Evolutionary conservation across 2,888 invertebrate genomes (phyloP).

Genomic region (Hetaerina titia): DNA sequence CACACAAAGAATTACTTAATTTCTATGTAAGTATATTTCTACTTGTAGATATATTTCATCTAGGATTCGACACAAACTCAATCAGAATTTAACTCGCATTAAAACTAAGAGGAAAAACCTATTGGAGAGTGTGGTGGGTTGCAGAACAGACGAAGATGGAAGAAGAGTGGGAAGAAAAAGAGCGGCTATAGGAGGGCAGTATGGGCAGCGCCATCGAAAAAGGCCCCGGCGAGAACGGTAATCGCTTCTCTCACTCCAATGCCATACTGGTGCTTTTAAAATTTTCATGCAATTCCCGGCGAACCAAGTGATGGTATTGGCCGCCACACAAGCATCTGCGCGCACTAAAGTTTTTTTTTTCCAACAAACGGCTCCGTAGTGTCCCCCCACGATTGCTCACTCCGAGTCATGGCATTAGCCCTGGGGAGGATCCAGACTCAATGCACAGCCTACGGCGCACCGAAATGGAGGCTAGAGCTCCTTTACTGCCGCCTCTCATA

Average conservation of each 20-base stretch:
- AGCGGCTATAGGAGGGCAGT: neutral
- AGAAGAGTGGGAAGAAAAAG: no score
- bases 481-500: neutral
- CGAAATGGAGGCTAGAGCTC: neutral
- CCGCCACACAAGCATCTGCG: neutral
- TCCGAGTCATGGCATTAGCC: neutral
- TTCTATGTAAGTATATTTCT: no score
- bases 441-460: neutral
- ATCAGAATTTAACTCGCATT: neutral
- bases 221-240: neutral
- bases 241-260: neutral
- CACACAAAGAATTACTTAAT: no score
- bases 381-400: neutral
- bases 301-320: neutral
- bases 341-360: neutral
- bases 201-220: neutral
- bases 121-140: neutral
- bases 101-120: neutral
- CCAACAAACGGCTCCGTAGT: neutral
- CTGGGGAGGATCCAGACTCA: neutral
- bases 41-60: neutral
- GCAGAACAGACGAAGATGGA: neutral
- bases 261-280: neutral
- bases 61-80: neutral
- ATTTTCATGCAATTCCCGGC: constrained; percentile 9